These are phyloP conservation scores for Artemia franciscana DNA, from an alignment of 1,140 invertebrate species.

Conservation along the genomic window DNA sequence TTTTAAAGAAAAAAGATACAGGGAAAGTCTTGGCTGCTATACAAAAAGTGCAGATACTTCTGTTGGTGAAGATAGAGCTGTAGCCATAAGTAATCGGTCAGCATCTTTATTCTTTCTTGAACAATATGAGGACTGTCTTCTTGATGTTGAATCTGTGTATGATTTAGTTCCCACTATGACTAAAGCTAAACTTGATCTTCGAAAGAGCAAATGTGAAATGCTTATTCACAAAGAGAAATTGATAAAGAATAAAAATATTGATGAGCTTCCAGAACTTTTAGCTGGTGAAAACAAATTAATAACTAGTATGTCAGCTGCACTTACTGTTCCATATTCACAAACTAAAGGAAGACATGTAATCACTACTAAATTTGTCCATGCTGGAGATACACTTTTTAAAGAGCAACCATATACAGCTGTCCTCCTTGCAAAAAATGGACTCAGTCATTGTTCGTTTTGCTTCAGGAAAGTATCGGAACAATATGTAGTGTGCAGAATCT, in stretches of 20 bases:
- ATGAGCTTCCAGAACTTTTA: neutral
- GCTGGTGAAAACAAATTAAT: neutral
- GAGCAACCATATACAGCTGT: constrained; percentile 51
- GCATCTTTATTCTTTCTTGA: constrained; percentile 34
- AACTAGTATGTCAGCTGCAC: neutral
- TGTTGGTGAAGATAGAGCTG: constrained; percentile 23
- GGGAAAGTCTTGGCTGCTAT: constrained; percentile 1
- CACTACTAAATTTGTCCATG: constrained; percentile 27
- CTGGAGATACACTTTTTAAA: constrained; percentile 48
- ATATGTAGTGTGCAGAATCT: constrained; percentile 31
- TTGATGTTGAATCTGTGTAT: constrained; percentile 23
- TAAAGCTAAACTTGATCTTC: constrained; percentile 21
- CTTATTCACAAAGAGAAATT: constrained; percentile 2
- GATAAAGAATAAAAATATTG: neutral
- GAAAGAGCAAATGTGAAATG: constrained; percentile 15
- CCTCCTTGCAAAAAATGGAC: constrained; percentile 34
- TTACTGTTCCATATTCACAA: constrained; percentile 6
- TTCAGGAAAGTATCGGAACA: constrained; percentile 25
- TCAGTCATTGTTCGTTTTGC: constrained; percentile 52
- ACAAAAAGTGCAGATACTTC: neutral
- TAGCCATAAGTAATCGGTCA: constrained; percentile 45
- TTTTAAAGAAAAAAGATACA: constrained; percentile 3
- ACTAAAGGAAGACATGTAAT: constrained; percentile 27
- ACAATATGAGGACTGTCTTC: constrained; percentile 32
- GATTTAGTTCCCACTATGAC: constrained; percentile 21